Conservation (phyloP, 2,113 vertebrate genomes). For the Plecturocebus donacophilus region DNA sequence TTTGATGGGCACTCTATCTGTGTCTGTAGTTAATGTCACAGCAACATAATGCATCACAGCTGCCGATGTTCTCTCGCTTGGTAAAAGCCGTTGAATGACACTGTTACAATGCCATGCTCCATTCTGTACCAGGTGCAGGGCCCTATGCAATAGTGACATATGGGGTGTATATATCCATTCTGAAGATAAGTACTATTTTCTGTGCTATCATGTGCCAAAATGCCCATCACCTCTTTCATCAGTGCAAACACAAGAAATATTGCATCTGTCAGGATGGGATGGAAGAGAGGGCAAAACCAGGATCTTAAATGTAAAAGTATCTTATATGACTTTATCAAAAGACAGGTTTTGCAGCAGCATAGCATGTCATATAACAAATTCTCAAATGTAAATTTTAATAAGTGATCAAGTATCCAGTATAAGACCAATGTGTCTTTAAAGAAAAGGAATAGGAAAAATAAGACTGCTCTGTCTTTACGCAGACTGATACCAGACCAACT, state of each 20-base stretch:
- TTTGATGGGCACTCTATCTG: not conserved
- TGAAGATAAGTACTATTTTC: not conserved
- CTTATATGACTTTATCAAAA: not conserved
- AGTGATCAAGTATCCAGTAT: not conserved
- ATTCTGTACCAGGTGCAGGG: not conserved
- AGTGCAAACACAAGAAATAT: not conserved
- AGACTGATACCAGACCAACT: not conserved
- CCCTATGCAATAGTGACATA: fast-evolving
- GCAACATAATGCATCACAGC: not conserved
- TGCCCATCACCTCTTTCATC: not conserved
- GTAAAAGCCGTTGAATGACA: slow-evolving; percentile 8
- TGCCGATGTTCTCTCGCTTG: not conserved
- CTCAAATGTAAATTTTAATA: not conserved
- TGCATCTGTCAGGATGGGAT: not conserved
- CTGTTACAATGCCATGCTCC: not conserved
- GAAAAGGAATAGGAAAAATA: not conserved
- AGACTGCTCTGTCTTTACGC: not conserved
- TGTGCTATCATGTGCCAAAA: not conserved
- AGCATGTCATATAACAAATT: not conserved
- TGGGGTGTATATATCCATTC: not conserved
- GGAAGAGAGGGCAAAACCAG: not conserved
- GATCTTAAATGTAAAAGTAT: not conserved
- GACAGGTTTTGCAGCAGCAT: not conserved
- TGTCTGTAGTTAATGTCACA: slow-evolving; percentile 23
- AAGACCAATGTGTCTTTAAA: not conserved